Evolutionary conservation across 2,888 invertebrate genomes (phyloP).

Genomic region (Scrobipalpa costella): DNA sequence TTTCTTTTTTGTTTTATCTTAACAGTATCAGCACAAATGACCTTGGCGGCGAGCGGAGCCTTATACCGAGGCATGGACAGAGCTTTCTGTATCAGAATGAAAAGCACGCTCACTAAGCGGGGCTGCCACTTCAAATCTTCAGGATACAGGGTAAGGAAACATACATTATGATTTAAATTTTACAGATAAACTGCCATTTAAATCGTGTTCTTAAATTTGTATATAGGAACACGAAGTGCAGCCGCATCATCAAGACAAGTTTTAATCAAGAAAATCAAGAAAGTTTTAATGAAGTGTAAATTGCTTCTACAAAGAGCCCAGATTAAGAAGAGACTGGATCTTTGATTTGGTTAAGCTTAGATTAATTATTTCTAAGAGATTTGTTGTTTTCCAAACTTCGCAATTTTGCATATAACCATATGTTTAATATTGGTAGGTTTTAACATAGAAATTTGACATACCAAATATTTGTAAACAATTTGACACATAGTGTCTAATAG

Average conservation of each 20-base stretch:
- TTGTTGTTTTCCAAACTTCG: too few relatives aligned
- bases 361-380: too few relatives aligned
- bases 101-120: conserved; percentile 97
- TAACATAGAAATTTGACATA: too few relatives aligned
- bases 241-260: not conserved
- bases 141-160: conserved; percentile 92
- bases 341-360: too few relatives aligned
- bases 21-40: conserved; percentile 92
- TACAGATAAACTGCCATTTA: not conserved
- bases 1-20: conserved; percentile 43
- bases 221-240: not conserved
- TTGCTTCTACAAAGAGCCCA: conserved; percentile 26
- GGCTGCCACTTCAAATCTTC: conserved; percentile 98
- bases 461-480: too few relatives aligned
- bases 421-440: too few relatives aligned
- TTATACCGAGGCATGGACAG: conserved; percentile 93
- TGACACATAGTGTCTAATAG: too few relatives aligned
- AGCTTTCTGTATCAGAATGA: conserved; percentile 98
- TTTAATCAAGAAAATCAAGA: not conserved
- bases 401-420: too few relatives aligned
- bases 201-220: not conserved
- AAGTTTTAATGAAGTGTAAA: conserved; percentile 54
- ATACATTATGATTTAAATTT: not conserved
- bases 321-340: too few relatives aligned
- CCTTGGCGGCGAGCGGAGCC: conserved; percentile 84